phyloP scores from a whole-genome alignment of 2,113 vertebrate genomes.

The Lampris incognitus region DNA sequence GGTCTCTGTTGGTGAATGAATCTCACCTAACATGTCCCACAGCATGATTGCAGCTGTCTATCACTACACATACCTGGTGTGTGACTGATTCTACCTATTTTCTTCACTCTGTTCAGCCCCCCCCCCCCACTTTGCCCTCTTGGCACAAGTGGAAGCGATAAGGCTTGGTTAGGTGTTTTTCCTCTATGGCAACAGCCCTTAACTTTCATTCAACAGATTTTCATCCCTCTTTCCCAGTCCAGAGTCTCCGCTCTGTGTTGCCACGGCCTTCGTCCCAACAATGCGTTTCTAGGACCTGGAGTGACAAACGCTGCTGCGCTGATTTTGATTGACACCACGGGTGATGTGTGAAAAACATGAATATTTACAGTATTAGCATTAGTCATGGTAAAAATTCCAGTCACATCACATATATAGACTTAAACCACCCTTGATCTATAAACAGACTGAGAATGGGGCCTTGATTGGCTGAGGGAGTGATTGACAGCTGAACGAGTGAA shows the following conservation, averaged over 20 bases:
- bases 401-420: conserved; percentile 81
- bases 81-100: conserved; percentile 50
- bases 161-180: too few relatives aligned
- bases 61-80: conserved; percentile 70
- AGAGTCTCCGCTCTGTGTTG: conserved; percentile 31
- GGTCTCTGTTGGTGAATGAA: conserved; percentile 73
- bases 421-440: conserved; percentile 83
- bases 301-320: conserved; percentile 51
- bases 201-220: conserved; percentile 44
- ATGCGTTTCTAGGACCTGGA: conserved; percentile 66
- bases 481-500: conserved; percentile 81
- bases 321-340: conserved; percentile 77
- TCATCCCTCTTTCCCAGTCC: conserved; percentile 38
- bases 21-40: conserved; percentile 13
- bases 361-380: conserved; percentile 84
- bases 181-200: background rate
- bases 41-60: conserved; percentile 67
- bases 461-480: conserved; percentile 82
- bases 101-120: conserved; percentile 32
- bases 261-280: conserved; percentile 45
- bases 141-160: too few relatives aligned
- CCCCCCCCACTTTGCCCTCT: background rate
- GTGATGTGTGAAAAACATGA: conserved; percentile 72
- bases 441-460: conserved; percentile 79
- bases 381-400: conserved; percentile 84